These are phyloP conservation scores for Camponotus fellah DNA, from an alignment of 2,888 invertebrate genomes.

Conservation along the genomic window DNA sequence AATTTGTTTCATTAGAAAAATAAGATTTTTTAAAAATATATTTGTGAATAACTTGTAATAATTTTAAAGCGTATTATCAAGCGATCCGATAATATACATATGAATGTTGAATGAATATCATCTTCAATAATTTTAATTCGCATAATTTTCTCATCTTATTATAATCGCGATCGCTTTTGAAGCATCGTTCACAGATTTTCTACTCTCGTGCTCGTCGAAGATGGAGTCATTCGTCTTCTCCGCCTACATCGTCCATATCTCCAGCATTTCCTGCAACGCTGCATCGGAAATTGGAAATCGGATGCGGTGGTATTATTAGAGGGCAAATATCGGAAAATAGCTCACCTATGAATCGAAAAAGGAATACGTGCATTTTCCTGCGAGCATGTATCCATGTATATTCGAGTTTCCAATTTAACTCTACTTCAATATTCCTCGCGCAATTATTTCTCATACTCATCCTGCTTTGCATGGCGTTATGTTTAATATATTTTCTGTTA, in stretches of 20 bases:
- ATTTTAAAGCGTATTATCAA: neutral
- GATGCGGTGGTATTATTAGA: slow-evolving; percentile 65
- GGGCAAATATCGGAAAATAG: slow-evolving; percentile 65
- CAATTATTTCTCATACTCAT: slow-evolving; percentile 28
- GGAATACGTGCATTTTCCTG: slow-evolving; percentile 30
- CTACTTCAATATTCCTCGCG: neutral
- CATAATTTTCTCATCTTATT: slow-evolving; percentile 1
- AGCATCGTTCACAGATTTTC: slow-evolving; percentile 51
- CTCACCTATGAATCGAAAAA: slow-evolving; percentile 12
- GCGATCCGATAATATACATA: neutral
- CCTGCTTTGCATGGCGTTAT: neutral
- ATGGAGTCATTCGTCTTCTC: slow-evolving; percentile 56
- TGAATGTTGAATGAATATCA: neutral
- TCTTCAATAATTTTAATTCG: slow-evolving; percentile 29
- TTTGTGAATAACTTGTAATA: neutral
- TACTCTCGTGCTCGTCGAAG: slow-evolving; percentile 40
- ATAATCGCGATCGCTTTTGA: slow-evolving; percentile 35
- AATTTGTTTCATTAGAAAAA: neutral
- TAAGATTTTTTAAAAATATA: neutral
- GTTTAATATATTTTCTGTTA: neutral
- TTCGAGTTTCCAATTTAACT: slow-evolving; percentile 28
- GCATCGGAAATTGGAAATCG: slow-evolving; percentile 69
- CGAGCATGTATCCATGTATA: neutral
- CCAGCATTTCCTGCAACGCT: slow-evolving; percentile 45
- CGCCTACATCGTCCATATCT: slow-evolving; percentile 39